Base-by-base conservation (phyloP, 2,888 invertebrate genomes). In the Diaperis boleti region DNA sequence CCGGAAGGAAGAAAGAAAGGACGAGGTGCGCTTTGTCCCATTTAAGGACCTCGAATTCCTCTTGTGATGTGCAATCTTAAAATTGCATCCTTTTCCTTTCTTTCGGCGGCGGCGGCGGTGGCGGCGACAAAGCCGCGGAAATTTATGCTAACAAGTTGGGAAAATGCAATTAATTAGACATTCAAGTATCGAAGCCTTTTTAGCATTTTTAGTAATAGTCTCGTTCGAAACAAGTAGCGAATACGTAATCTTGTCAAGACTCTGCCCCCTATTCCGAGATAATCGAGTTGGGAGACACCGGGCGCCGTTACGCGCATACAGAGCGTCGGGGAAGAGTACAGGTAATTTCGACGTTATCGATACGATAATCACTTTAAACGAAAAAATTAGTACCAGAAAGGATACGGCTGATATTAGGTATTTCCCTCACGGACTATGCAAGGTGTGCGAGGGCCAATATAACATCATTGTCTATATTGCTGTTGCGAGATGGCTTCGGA, bases 81-180 rank as follows among this genome's bases (percentile, higher is more conserved):
- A 69, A 69, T 71, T 68, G 67, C 54, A 41, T 15, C 42, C 37
- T 35, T 33, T 11, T 31, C 31, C 26, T 11, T 26, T n/a, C n/a
- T n/a, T n/a, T n/a, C n/a, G n/a, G n/a, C n/a, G n/a, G n/a, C n/a
- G n/a, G n/a, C n/a, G n/a, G n/a, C 13, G 20, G 15, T 31, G 35
- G 54, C 50, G 31, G 44, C 26, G 10, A 11, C 11, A 29, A 17
- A 18, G 39, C 49, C 42, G 42, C 50, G 55, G 62, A 68, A 78
- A 78, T 77, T 76, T 79, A 79, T 81, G 79, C 74, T 78, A 80
- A 80, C 78, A 69, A 74, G 68, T 69, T 45, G 70, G 70, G 71
- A 67, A 78, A 81, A 81, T 80, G 78, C 76, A 79, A 81, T 81
- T 81, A 81, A 81, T 80, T 81, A 80, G 74, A 76, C 78, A 81